Percentiles rank a stretch among this genome's conserved stretches.
These are phyloP conservation scores for Catostylus mosaicus DNA, from an alignment of 30 jellyfish, hydroid and myxozoan species.

Conservation along the genomic window DNA sequence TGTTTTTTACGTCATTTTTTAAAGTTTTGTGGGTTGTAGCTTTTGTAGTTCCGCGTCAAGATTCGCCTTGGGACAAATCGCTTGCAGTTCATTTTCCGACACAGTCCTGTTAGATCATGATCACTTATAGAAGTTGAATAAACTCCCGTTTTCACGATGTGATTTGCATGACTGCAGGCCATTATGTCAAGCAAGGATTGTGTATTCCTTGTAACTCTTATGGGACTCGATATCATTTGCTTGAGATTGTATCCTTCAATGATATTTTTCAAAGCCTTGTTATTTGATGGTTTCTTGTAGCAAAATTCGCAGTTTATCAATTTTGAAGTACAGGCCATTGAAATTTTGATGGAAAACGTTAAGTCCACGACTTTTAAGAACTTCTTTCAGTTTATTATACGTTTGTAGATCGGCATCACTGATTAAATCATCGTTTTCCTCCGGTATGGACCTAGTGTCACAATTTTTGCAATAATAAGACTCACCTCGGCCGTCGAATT, in stretches of 20 bases:
- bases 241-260: constrained; percentile 2
- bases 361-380: constrained; percentile 27
- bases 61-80: constrained; percentile 40
- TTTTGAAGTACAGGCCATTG: no score
- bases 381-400: constrained; percentile 5
- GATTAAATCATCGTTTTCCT: neutral
- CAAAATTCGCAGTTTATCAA: constrained; percentile 6
- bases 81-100: constrained; percentile 11
- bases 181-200: constrained; percentile 31
- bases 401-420: constrained; percentile 21
- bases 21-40: constrained; percentile 19
- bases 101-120: constrained; percentile 21
- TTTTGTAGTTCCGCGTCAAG: constrained; percentile 41
- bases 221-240: constrained; percentile 30
- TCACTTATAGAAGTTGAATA: constrained; percentile 41
- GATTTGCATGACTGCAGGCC: constrained; percentile 34
- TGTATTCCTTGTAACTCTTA: constrained; percentile 26
- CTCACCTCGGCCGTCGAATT: constrained; percentile 7
- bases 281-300: neutral
- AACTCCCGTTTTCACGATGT: constrained; percentile 25
- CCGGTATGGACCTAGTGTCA: no score
- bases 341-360: constrained; percentile 31
- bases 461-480: constrained; percentile 11
- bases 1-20: constrained; percentile 29
- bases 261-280: constrained; percentile 9